Base-by-base conservation (phyloP, 2,797 vertebrate genomes). In the Mastacembelus armatus region DNA sequence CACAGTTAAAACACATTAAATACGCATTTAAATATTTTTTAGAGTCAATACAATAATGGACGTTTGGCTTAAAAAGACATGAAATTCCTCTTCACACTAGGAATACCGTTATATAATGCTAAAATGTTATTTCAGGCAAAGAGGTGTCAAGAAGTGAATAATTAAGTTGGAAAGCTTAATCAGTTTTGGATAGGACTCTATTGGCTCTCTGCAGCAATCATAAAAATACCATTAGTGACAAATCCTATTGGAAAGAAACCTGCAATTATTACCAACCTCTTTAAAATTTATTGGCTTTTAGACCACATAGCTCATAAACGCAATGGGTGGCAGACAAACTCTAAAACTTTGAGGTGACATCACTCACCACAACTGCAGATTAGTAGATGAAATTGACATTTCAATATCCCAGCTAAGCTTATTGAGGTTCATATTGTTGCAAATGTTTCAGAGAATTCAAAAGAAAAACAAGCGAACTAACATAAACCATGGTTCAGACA, bases 331-430 rank as follows among this genome's bases (percentile, higher is more conserved):
- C 48, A 8, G n/a, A 30, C 36, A 24, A 64, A 59, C 15, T 65
- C 16, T 33, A 14, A 60, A 70, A 66, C 16, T 57, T 29, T 27
- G 22, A 69, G 58, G 57, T 22, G 26, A 57, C 54, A 56, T 55
- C 29, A 5, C 10, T n/a, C n/a, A 3, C 24, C 15, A 18, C 11
- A 33, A 35, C 29, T 21, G 60, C 36, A 47, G 42, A 61, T 80
- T 66, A 64, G 29, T 14, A 69, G 69, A 78, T 44, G 19, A 30
- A 77, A 75, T 38, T 71, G 78, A 66, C 61, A 66, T 81, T 76
- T 83, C 58, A 74, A 67, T 80, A 63, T 52, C 27, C 24, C 7
- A 29, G 24, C 69, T 27, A 21, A 32, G 18, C 42, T 48, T 44
- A 57, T 75, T 29, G 11, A 14, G 74, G 51, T 5, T 65, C 11